phyloP scores from a whole-genome alignment of 2,113 vertebrate genomes.

The Saimiri boliviensis region DNA sequence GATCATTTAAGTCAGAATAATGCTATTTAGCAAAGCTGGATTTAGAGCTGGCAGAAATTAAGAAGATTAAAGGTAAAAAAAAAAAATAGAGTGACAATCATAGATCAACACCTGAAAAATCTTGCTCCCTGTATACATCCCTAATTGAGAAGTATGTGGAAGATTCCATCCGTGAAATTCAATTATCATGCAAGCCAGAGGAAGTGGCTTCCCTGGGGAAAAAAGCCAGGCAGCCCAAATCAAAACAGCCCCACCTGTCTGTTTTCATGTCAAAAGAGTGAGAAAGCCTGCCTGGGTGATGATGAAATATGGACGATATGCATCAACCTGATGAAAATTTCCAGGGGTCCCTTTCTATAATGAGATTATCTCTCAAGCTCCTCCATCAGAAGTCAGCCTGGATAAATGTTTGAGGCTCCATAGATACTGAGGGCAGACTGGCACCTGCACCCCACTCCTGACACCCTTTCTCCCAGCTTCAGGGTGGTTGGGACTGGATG shows the following conservation, averaged over 20 bases:
- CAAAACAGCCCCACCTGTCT: conserved; percentile 68
- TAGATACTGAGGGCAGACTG: neutral
- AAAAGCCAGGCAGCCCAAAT: conserved; percentile 41
- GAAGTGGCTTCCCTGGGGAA: conserved; percentile 68
- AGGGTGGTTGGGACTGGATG: neutral
- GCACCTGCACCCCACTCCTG: neutral
- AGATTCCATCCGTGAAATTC: conserved; percentile 77
- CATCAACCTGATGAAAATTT: conserved; percentile 78
- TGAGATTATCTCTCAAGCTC: conserved; percentile 48
- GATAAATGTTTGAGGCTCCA: conserved; percentile 18
- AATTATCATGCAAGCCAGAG: conserved; percentile 77
- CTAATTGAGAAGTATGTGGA: conserved; percentile 78
- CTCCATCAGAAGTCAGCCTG: conserved; percentile 43
- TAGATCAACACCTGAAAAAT: conserved; percentile 76
- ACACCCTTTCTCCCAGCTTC: neutral
- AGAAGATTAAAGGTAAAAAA: conserved; percentile 76
- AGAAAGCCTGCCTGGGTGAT: conserved; percentile 55
- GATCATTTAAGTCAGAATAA: conserved; percentile 77
- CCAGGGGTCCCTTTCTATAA: conserved; percentile 57
- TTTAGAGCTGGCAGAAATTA: conserved; percentile 75
- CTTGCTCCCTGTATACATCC: conserved; percentile 49
- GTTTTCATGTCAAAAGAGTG: conserved; percentile 60
- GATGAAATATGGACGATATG: conserved; percentile 70
- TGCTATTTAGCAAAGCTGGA: conserved; percentile 71
- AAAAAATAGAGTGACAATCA: conserved; percentile 66